Base-by-base conservation (phyloP, 2,888 invertebrate genomes). In the Balanococcus diminutus region DNA sequence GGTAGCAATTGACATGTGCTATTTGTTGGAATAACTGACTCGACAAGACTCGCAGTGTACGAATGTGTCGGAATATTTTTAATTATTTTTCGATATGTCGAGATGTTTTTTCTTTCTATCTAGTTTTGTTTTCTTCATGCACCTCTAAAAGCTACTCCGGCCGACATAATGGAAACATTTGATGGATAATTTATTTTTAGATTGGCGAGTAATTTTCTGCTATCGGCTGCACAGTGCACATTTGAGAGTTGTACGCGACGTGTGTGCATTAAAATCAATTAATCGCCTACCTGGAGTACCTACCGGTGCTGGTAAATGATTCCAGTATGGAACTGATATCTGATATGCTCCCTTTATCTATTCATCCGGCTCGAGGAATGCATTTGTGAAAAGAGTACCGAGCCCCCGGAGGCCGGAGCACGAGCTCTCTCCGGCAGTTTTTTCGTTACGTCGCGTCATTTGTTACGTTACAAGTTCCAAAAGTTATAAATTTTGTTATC, bases 51-150 rank as follows among this genome's bases (percentile, higher is more conserved):
- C 28, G n/a, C n/a, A n/a, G 28, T 67, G 67, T 28, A 28, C 67
- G 28, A 36, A 79, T 19, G 75, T 36, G 75, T 79, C 75, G 36
- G 36, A 32, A 19, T 79, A 36, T 79, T 79, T 32, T 79, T 79
- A 79, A 79, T 79, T 79, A 79, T 79, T 79, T 79, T 36, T 79
- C 75, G 36, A 79, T 36, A 36, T 16, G 75, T 36, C 32, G 75
- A 79, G 36, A n/a, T 31, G n/a, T 1, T n/a, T 75, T 75, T n/a
- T 75, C 14, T 79, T 36, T 32, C 9, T 28, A n/a, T 67, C 2
- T n/a, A n/a, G n/a, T 51, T 51, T 22, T 56, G 22, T 22, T 56
- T 22, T 4, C 8, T 36, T 56, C 19, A 56, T 56, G 51, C 6
- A 0, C 1, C 19, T n/a, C n/a, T n/a, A n/a, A n/a, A 51, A 1